A percentile compares a stretch with the other conserved stretches of the same genome.
Evolutionary conservation across 2,113 vertebrate species (phyloP).

Genomic region (Emydura subglobosa): DNA sequence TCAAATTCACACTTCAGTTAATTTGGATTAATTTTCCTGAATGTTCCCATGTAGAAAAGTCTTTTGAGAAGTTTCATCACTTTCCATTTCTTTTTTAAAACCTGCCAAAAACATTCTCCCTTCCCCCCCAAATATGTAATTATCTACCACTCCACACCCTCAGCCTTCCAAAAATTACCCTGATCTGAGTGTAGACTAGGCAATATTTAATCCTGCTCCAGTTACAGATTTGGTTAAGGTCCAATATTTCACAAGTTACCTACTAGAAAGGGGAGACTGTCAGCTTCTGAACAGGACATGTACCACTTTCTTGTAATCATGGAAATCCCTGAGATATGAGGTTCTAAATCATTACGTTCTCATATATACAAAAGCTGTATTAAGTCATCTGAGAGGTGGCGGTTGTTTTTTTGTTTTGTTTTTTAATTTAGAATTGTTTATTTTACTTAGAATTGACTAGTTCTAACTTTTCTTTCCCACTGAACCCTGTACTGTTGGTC

Average conservation of each 20-base stretch:
- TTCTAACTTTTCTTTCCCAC: background rate
- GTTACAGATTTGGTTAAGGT: background rate
- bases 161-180: background rate
- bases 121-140: background rate
- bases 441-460: background rate
- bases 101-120: background rate
- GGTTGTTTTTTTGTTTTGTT: too few species aligned
- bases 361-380: background rate
- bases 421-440: background rate
- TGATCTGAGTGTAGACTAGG: background rate
- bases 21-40: background rate
- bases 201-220: background rate
- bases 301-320: background rate
- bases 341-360: background rate
- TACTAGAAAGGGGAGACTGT: background rate
- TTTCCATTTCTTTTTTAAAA: background rate
- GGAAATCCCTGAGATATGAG: background rate
- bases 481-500: background rate
- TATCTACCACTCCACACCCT: background rate
- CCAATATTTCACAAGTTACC: background rate
- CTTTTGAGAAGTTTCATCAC: conserved; percentile 12
- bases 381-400: background rate
- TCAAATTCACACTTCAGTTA: background rate
- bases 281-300: background rate
- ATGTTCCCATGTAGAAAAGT: background rate